Base-by-base conservation (phyloP, 2,113 vertebrate genomes). In the Nesogale talazaci region DNA sequence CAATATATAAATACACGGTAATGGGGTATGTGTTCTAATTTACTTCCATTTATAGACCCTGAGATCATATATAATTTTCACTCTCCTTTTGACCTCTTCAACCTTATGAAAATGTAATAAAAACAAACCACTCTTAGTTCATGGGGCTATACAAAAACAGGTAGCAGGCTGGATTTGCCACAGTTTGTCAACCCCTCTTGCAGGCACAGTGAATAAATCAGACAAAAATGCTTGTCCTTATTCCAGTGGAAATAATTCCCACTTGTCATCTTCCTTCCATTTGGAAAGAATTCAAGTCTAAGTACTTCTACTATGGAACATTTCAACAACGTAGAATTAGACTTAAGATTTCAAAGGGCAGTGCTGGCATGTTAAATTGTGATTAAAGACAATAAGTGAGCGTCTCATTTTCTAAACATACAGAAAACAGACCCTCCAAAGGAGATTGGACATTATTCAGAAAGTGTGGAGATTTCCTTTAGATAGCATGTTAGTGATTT, bases 401-500 rank as follows among this genome's bases (percentile, higher is more conserved):
- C 38, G 80, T 10, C 40, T 90, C 6, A 8, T 56, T 91, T 86
- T 83, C 27, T 57, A 92, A 91, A 23, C 25, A 82, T n/a, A 34
- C 15, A 27, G 1, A 12, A 61, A 34, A 25, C 7, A 23, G 95
- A 69, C 46, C 46, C 65, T 12, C n/a, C 86, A 16, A 6, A 65
- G 10, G 34, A 84, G 17, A 67, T 36, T 38, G 17, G 57, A 27
- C 75, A 93, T 63, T 80, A 75, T 87, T 95, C 42, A 80, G 15
- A 79, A 74, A 36, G 91, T 2, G 14, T 20, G 83, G 69, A 40
- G 76, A 61, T 88, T n/a, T 74, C 36, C 14, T 76, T 88, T 75
- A 5, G 34, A 25, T 56, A 25, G 3, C 75, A 81, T 77, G 86
- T 90, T 85, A 93, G 40, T 93, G 25, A 77, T 86, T 82, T 93